A percentile compares a stretch with the other conserved stretches of the same genome.
phyloP scores from a whole-genome alignment of 2,888 invertebrate genomes.

The Apotomis betuletana region DNA sequence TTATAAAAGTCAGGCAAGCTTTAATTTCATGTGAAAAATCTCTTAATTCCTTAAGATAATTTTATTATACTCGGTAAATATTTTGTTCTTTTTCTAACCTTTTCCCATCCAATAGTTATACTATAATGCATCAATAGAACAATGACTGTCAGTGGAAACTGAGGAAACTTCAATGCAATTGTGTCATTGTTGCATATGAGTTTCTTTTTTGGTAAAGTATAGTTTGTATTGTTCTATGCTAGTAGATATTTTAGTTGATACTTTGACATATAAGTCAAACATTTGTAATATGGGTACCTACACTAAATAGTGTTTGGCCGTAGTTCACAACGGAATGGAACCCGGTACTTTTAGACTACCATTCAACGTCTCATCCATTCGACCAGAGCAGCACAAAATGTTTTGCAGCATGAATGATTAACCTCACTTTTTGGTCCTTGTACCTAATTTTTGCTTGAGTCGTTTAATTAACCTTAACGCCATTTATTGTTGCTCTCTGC shows the following conservation, averaged over 20 bases:
- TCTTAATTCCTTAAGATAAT: background rate
- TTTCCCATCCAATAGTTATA: slow-evolving; percentile 35
- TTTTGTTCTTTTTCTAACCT: slow-evolving; percentile 9
- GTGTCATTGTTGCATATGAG: slow-evolving; percentile 23
- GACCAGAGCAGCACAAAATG: no score
- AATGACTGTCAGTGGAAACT: slow-evolving; percentile 31
- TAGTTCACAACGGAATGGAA: no score
- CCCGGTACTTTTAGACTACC: no score
- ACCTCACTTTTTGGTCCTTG: no score
- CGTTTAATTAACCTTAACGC: no score
- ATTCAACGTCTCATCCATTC: no score
- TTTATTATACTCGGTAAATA: slow-evolving; percentile 20
- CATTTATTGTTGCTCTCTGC: no score
- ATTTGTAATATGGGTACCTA: no score
- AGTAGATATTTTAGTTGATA: background rate
- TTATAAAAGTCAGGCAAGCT: background rate
- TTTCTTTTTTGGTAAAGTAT: slow-evolving; percentile 24
- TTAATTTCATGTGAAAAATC: background rate
- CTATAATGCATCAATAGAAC: slow-evolving; percentile 31
- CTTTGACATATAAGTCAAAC: background rate
- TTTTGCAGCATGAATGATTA: no score
- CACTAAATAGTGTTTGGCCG: no score
- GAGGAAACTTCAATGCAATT: slow-evolving; percentile 36
- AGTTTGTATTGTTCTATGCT: slow-evolving; percentile 26
- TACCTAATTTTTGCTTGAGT: no score